A percentile compares a stretch with the other conserved stretches of the same genome.
Evolutionary conservation across 2,113 vertebrate species (phyloP).

Genomic region (Plestiodon gilberti): DNA sequence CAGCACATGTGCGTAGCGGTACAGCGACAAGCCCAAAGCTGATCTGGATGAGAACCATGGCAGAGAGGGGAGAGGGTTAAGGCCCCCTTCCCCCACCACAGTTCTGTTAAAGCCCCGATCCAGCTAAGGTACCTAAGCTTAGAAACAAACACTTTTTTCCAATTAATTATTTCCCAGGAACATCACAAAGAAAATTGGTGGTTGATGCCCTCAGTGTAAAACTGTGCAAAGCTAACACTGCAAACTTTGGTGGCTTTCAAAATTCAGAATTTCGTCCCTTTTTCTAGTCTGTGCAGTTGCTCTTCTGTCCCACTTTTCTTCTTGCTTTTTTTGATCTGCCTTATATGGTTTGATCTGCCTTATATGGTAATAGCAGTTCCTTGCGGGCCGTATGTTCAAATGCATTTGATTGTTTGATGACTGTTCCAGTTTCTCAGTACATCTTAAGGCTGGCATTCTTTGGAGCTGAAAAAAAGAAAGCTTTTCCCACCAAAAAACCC

Average conservation of each 20-base stretch:
- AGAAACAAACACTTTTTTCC: background rate
- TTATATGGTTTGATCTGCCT: slow-evolving; percentile 71
- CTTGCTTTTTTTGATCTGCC: slow-evolving; percentile 53
- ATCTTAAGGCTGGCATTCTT: slow-evolving; percentile 56
- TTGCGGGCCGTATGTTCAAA: slow-evolving; percentile 70
- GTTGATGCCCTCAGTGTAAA: background rate
- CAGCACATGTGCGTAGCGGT: no score
- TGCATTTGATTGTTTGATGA: slow-evolving; percentile 68
- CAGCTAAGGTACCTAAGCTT: no score
- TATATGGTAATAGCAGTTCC: slow-evolving; percentile 71
- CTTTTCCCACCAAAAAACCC: slow-evolving; percentile 34
- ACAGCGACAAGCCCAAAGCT: no score
- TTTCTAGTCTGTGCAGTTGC: slow-evolving; percentile 58
- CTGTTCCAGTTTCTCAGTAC: slow-evolving; percentile 60
- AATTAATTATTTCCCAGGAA: background rate
- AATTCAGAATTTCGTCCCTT: slow-evolving; percentile 42
- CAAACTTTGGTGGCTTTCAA: slow-evolving; percentile 52
- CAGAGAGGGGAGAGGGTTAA: no score
- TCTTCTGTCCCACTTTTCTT: slow-evolving; percentile 61
- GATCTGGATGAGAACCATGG: no score
- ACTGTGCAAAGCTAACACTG: slow-evolving; percentile 25
- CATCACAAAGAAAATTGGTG: slow-evolving; percentile 12
- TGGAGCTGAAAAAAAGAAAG: slow-evolving; percentile 28
- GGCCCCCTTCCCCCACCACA: no score
- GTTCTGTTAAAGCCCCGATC: no score